These are phyloP conservation scores for Oxygymnocypris stewartii DNA, from an alignment of 2,113 vertebrate species.

Conservation along the genomic window DNA sequence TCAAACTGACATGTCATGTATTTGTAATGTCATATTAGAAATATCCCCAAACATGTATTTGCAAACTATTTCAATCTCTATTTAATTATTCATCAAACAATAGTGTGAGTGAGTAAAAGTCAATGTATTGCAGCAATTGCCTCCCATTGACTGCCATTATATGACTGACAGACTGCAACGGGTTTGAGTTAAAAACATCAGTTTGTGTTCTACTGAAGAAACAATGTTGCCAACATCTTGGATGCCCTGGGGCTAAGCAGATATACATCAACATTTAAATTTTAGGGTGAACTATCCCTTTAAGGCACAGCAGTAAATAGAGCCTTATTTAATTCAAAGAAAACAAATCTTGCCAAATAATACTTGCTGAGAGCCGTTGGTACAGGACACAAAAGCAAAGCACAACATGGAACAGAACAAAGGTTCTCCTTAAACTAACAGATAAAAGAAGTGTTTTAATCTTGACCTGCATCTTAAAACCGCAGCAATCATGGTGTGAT, in stretches of 20 bases:
- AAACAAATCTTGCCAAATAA: not conserved
- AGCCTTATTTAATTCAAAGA: not conserved
- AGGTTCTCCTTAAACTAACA: not conserved
- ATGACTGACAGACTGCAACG: no score
- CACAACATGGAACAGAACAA: not conserved
- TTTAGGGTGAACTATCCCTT: no score
- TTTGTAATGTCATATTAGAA: not conserved
- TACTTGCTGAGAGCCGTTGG: not conserved
- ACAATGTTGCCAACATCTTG: no score
- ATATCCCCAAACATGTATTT: not conserved
- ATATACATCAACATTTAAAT: no score
- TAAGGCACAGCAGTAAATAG: not conserved
- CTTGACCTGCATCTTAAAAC: not conserved
- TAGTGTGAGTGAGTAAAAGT: not conserved
- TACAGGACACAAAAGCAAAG: not conserved
- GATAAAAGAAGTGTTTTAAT: not conserved
- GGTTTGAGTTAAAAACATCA: no score
- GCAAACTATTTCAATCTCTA: not conserved
- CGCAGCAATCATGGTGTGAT: not conserved
- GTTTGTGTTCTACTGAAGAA: no score
- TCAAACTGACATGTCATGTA: not conserved
- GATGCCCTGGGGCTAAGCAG: no score
- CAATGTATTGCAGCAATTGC: not conserved
- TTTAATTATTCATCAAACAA: not conserved
- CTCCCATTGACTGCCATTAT: no score